These are phyloP conservation scores for Pocota personata DNA, from an alignment of 2,888 invertebrate species.

Conservation along the genomic window DNA sequence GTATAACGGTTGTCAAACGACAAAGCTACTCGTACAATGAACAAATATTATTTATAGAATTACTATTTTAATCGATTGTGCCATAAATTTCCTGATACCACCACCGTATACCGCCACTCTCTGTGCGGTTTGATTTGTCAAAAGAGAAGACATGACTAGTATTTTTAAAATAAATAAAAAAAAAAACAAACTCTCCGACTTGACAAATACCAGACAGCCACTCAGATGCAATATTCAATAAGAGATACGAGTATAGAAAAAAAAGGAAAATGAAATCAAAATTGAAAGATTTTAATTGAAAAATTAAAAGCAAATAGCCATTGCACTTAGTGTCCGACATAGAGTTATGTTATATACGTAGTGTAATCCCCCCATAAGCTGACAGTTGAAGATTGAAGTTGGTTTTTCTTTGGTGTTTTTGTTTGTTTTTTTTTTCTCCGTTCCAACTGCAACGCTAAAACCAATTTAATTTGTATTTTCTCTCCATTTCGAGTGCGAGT, in stretches of 20 bases:
- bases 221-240: conserved; percentile 28
- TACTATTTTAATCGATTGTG: neutral
- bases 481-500: conserved; percentile 40
- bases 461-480: conserved; percentile 66
- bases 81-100: conserved; percentile 33
- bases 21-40: neutral
- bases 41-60: conserved; percentile 37
- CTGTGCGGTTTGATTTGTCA: conserved; percentile 15
- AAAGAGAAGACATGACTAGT: conserved; percentile 8
- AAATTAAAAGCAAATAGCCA: conserved; percentile 69
- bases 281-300: conserved; percentile 66
- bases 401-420: too few species aligned
- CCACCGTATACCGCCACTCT: neutral
- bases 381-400: conserved; percentile 72
- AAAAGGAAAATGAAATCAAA: conserved; percentile 30
- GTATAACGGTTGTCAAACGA: conserved; percentile 47
- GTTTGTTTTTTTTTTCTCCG: conserved; percentile 1
- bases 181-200: neutral
- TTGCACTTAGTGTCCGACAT: conserved; percentile 49
- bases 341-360: neutral
- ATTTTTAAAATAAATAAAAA: neutral
- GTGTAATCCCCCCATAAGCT: conserved; percentile 68
- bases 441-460: conserved; percentile 41
- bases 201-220: conserved; percentile 41
- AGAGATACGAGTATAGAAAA: neutral